Evolutionary conservation across 2,113 vertebrate genomes (phyloP).

Genomic region (Sorex fumeus): DNA sequence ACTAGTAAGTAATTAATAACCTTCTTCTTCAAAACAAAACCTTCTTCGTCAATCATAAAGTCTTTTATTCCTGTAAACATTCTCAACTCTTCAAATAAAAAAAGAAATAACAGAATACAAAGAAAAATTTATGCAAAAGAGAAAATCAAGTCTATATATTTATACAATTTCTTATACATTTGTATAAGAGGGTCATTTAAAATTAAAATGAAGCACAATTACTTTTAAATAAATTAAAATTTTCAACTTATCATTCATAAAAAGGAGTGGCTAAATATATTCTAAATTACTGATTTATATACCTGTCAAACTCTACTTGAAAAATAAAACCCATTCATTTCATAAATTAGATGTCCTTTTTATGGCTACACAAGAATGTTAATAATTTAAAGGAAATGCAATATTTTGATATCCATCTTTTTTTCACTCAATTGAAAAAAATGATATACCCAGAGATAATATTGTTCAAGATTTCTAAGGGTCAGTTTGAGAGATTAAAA

Average conservation of each 20-base stretch:
- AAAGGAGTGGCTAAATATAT: background rate
- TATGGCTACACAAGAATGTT: background rate
- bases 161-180: background rate
- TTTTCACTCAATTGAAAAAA: background rate
- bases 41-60: background rate
- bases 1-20: background rate
- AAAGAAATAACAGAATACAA: background rate
- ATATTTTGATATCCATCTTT: conserved; percentile 11
- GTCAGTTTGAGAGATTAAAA: conserved; percentile 3
- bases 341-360: conserved; percentile 15
- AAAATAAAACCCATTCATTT: background rate
- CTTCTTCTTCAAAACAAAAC: background rate
- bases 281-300: background rate
- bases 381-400: background rate
- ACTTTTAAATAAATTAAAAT: conserved; percentile 5
- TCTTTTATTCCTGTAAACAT: background rate
- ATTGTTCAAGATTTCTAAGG: background rate
- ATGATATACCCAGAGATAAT: background rate
- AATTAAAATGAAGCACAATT: conserved; percentile 21
- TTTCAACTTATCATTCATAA: conserved; percentile 12
- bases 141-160: background rate
- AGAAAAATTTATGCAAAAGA: background rate
- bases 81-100: background rate
- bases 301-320: background rate
- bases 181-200: background rate